Percentiles rank a stretch among this genome's conserved stretches.
These are phyloP conservation scores for Boloria euphrosyne DNA, from an alignment of 2,888 invertebrate genomes.

Conservation along the genomic window DNA sequence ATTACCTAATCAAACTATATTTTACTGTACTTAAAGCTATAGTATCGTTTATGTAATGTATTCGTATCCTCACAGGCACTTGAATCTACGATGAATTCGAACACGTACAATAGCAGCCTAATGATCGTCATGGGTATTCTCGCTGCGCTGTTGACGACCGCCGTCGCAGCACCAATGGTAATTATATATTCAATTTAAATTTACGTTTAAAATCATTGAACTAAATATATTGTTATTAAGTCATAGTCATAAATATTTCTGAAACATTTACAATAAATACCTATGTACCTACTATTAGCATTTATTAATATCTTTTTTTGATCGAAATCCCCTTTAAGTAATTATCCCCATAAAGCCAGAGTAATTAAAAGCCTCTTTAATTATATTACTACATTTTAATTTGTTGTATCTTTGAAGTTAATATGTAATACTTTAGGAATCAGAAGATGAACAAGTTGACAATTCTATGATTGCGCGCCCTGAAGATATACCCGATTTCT, in stretches of 20 bases:
- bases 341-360: no score
- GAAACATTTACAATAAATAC: no score
- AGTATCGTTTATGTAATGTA: background rate
- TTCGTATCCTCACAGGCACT: background rate
- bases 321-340: no score
- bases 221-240: background rate
- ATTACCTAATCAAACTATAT: no score
- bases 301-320: no score
- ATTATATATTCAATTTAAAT: slow-evolving; percentile 31
- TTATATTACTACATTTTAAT: no score
- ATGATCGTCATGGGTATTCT: slow-evolving; percentile 55
- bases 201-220: background rate
- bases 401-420: no score
- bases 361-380: no score
- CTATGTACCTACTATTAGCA: no score
- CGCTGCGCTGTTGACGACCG: slow-evolving; percentile 56
- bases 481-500: slow-evolving; percentile 52
- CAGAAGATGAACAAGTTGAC: slow-evolving; percentile 67
- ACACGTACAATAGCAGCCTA: slow-evolving; percentile 52
- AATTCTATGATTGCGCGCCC: slow-evolving; percentile 59
- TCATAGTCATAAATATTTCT: no score
- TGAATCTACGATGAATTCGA: slow-evolving; percentile 56
- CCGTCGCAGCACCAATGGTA: slow-evolving; percentile 66
- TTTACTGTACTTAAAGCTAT: no score
- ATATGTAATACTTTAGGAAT: slow-evolving; percentile 50